Evolutionary conservation across 2,113 vertebrate species (phyloP), one percentile per base, ranked within the genome.

Genomic region (Pachypanchax playfairii): DNA sequence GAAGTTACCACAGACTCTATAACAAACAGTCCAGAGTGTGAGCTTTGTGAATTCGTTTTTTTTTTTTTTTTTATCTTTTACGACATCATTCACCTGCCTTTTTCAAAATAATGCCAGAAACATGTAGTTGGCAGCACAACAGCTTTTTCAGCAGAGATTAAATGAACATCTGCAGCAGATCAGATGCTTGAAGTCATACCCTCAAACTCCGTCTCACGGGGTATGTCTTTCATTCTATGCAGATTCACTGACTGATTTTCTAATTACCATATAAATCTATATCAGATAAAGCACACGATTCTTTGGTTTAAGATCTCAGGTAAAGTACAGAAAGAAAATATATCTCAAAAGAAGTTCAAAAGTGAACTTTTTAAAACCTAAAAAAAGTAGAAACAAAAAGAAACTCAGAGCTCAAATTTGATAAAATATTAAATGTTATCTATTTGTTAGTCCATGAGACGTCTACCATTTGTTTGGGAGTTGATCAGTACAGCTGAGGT

Each of bases 41-140:
- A 42, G 69, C 48, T 70, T 49, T 51, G 38, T 25, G 20, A 71
- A 73, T 72, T 73, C 58, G 38, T 21, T 61, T 70, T 79, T 69
- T 56, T 8, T 64, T 35, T 75, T 75, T 54, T 65, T 57, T 36
- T 67, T 50, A 66, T 68, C 62, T 39, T 66, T 66, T 55, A 33
- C 41, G 48, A 47, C 44, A 38, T 78, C 56, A 50, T 59, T 24
- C 10, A 13, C 43, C 36, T 48, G 47, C 24, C 38, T 21, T 65
- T 25, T 35, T 7, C n/a, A 17, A 33, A 69, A 68, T 24, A 5
- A 73, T 58, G 58, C 57, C 62, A 65, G n/a, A 47, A 73, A 44
- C 61, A 73, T 44, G 14, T 20, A 54, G 70, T 75, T 68, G 69
- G 68, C 68, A 73, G 29, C 50, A 60, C 36, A 47, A 54, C 17